Base-by-base conservation (phyloP, 2,797 vertebrate genomes). In the Paramormyrops hopkinsi region DNA sequence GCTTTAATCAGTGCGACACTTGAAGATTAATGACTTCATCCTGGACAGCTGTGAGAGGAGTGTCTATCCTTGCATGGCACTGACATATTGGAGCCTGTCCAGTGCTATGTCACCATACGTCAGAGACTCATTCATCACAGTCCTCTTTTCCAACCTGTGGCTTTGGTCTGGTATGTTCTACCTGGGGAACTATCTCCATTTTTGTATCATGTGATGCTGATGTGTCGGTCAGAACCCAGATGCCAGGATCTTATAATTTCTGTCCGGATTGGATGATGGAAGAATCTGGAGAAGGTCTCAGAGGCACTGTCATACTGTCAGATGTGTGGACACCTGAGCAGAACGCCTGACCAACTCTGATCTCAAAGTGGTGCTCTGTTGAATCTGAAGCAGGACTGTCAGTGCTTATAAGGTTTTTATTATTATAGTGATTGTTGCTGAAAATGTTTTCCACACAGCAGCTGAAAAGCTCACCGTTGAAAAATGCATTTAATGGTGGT, bases 21-120 rank as follows among this genome's bases (percentile, higher is more conserved):
- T 53, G 48, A 85, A 22, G 83, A 85, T 85, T 50, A 85, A 51
- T 85, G 83, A 85, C 48, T 85, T 85, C 83, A 51, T 25, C 48
- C 48, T 51, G 48, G 83, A 85, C 44, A 85, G 83, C 41, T 85
- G 83, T 50, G 25, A 85, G 83, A 50, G 46, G 48, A 50, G 44
- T 44, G 11, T 51, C 44, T 84, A 46, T 51, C 19, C 22, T 50
- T 85, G 48, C 11, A 50, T 85, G 48, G 83, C 25, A 53, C 46
- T 84, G 44, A 48, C 48, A 51, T 0, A 22, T 50, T 85, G 83
- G 83, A 85, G 83, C 83, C 12, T 25, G n/a, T 85, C 46, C 44
- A 22, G 11, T 85, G 46, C 44, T 46, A 5, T 85, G n/a, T 85
- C 83, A 85, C n/a, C 83, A 50, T 44, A 82, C 76, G 3, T 82